A percentile compares a stretch with the other conserved stretches of the same genome.
Conservation (phyloP, 2,113 vertebrate genomes). For the Lontra canadensis region DNA sequence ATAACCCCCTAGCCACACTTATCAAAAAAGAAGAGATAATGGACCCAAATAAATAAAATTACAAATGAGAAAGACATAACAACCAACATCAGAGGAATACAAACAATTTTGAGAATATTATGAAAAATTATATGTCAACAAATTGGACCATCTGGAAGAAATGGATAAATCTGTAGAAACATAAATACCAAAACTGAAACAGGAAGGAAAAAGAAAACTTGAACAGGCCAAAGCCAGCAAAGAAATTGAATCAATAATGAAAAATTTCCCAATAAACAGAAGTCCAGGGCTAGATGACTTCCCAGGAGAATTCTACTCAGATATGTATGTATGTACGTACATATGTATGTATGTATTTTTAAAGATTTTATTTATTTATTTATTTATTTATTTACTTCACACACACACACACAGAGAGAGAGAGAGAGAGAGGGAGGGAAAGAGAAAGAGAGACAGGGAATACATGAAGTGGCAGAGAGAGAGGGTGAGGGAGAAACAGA, state of each 20-base stretch:
- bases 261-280: neutral
- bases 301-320: neutral
- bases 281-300: neutral
- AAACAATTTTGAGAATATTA: neutral
- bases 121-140: no score
- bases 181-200: neutral
- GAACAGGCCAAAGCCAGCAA: neutral
- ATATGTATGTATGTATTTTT: no score
- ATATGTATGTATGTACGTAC: no score
- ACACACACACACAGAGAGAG: no score
- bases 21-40: neutral
- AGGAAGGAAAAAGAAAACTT: neutral
- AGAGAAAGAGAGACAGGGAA: no score
- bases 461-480: no score
- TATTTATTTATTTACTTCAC: no score
- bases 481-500: no score
- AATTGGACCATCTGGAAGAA: neutral
- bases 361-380: no score
- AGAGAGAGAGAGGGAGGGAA: no score
- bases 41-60: neutral
- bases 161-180: neutral
- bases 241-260: neutral
- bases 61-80: neutral
- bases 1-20: neutral
- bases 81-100: neutral